Base-by-base conservation (phyloP, 1,140 invertebrate species). In the Polypedilum pembai region DNA sequence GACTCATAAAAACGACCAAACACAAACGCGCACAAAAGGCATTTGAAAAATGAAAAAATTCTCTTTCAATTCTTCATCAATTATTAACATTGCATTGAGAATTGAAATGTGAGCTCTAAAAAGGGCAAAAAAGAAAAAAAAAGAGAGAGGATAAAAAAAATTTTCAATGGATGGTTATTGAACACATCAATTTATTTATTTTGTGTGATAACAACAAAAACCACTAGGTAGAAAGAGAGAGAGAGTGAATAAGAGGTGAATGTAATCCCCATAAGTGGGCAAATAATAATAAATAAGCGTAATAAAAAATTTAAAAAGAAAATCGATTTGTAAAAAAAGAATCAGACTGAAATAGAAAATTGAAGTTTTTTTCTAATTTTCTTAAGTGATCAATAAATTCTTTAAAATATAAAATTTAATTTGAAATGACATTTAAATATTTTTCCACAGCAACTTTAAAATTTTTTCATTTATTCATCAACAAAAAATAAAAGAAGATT, bases 11-110 rank as follows among this genome's bases (percentile, higher is more conserved):
- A 33, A 56, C 8, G 12, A 56, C 12, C 45, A 4, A 56, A 12
- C 45, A 56, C 12, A 12, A 56, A 56, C 45, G n/a, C 45, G n/a
- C 45, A 56, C 3, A 56, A 56, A 56, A 56, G n/a, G 45, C 45
- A 56, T 56, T 56, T 56, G 45, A 56, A 56, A 56, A 56, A 56
- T 56, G 45, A 56, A 56, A 56, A 45, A 45, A 56, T 56, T n/a
- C 45, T n/a, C n/a, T 56, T 56, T 56, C 45, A 56, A 15, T 56
- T 56, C 45, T 15, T 56, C 45, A 56, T 56, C 45, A 56, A 56
- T 56, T 56, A 56, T 56, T 56, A 56, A 56, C 45, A n/a, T n/a
- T 33, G 24, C 24, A 33, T 33, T 33, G 24, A 33, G 24, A 33
- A 33, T 33, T 33, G 24, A 33, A 33, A 33, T 33, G 24, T 33